A percentile compares a stretch with the other conserved stretches of the same genome.
Conservation (phyloP, 2,113 vertebrate genomes). For the Eptesicus fuscus region DNA sequence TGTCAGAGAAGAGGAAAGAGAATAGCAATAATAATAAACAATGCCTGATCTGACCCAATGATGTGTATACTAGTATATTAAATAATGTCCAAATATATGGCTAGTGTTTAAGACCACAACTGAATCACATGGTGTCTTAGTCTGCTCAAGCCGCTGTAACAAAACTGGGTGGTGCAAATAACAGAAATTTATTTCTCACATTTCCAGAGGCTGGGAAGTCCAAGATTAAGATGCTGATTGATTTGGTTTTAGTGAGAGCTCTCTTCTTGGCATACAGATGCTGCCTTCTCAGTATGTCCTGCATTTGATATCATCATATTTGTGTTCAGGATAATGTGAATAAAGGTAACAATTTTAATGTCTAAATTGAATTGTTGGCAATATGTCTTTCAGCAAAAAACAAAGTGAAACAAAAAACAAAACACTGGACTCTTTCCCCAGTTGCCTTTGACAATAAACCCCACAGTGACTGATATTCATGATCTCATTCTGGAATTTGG, state of each 20-base stretch:
- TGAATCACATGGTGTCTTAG: too few relatives aligned
- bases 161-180: too few relatives aligned
- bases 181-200: too few relatives aligned
- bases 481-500: conserved; percentile 72
- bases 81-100: neutral
- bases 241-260: too few relatives aligned
- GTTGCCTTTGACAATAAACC: conserved; percentile 61
- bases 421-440: conserved; percentile 29
- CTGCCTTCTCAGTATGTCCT: neutral
- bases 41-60: neutral
- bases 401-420: neutral
- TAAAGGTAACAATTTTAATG: conserved; percentile 36
- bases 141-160: too few relatives aligned
- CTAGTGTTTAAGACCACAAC: neutral
- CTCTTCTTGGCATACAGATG: too few relatives aligned
- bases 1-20: neutral
- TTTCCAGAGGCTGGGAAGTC: too few relatives aligned
- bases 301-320: neutral
- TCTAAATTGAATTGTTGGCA: conserved; percentile 48
- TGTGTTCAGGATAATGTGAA: neutral
- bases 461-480: conserved; percentile 58
- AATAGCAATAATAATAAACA: neutral
- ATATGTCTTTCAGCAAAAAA: conserved; percentile 32
- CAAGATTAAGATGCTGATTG: too few relatives aligned
- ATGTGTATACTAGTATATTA: neutral